Conservation (phyloP, 2,888 invertebrate species). For the Melipona beecheii region DNA sequence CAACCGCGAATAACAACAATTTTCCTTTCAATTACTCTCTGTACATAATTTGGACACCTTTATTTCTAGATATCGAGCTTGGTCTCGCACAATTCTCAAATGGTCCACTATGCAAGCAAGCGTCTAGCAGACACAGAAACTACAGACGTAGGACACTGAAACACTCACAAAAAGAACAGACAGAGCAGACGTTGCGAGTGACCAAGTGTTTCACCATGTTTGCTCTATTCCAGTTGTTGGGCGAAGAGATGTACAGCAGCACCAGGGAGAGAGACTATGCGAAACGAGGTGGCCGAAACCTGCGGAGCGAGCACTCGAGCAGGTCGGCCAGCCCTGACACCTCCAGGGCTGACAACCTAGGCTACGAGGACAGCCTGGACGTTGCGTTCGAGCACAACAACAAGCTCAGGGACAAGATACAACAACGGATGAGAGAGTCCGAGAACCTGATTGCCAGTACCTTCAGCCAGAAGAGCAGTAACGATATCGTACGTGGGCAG, state of each 20-base stretch:
- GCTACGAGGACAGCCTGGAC: constrained; percentile 82
- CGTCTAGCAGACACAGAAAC: background rate
- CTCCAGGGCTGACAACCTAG: constrained; percentile 76
- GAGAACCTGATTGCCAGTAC: constrained; percentile 80
- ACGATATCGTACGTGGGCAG: constrained; percentile 23
- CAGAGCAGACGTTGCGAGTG: background rate
- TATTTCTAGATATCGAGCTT: background rate
- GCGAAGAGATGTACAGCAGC: constrained; percentile 81
- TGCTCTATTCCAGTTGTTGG: constrained; percentile 76
- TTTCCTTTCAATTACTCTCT: background rate
- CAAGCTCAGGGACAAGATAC: constrained; percentile 82
- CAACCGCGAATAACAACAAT: background rate
- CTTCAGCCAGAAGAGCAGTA: constrained; percentile 74
- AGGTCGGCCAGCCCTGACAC: constrained; percentile 77
- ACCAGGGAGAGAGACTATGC: constrained; percentile 75
- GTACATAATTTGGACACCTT: background rate
- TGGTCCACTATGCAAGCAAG: constrained; percentile 11
- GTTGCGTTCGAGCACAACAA: constrained; percentile 83
- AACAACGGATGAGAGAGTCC: constrained; percentile 82
- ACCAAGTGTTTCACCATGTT: constrained; percentile 10
- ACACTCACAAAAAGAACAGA: background rate
- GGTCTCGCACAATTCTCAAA: background rate
- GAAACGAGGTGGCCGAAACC: constrained; percentile 64
- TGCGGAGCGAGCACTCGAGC: constrained; percentile 75
- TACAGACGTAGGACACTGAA: background rate